Evolutionary conservation across 2,888 invertebrate species (phyloP).

Genomic region (Cantharis flavilabris): DNA sequence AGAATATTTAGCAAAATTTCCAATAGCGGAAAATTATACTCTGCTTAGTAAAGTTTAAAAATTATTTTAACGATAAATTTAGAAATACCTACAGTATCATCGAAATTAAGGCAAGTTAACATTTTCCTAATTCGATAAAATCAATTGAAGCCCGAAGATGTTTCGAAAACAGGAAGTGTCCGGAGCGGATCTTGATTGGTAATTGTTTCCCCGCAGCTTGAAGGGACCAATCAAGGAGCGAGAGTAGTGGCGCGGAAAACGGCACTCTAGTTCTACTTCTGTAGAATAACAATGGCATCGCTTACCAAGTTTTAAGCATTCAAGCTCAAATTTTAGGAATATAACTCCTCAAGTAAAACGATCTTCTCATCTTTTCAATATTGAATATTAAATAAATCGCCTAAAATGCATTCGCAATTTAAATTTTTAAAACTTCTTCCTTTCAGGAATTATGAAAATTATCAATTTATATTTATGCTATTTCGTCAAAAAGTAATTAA

Average conservation of each 20-base stretch:
- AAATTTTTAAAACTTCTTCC: not conserved
- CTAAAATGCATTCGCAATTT: not conserved
- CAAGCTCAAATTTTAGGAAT: conserved; percentile 29
- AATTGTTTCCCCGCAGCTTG: conserved; percentile 51
- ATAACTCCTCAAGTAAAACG: conserved; percentile 28
- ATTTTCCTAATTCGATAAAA: conserved; percentile 52
- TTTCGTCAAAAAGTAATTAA: not conserved
- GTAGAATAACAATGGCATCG: conserved; percentile 53
- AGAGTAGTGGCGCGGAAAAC: conserved; percentile 55
- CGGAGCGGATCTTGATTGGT: conserved; percentile 43
- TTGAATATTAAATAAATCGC: not conserved
- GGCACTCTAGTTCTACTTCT: conserved; percentile 50
- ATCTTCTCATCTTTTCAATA: conserved; percentile 3
- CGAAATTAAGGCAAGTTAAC: conserved; percentile 25
- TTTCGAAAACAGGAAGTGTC: conserved; percentile 39
- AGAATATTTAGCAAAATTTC: not conserved
- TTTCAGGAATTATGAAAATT: not conserved
- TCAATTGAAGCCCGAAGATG: conserved; percentile 44
- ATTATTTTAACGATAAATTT: not conserved
- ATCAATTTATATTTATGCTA: not conserved
- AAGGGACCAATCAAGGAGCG: conserved; percentile 54
- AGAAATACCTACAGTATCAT: not conserved
- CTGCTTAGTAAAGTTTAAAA: not conserved
- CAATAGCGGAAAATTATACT: not conserved
- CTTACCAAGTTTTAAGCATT: conserved; percentile 28